A percentile compares a stretch with the other conserved stretches of the same genome.
Conservation (phyloP, 1,140 invertebrate genomes). For the Eumeta japonica region DNA sequence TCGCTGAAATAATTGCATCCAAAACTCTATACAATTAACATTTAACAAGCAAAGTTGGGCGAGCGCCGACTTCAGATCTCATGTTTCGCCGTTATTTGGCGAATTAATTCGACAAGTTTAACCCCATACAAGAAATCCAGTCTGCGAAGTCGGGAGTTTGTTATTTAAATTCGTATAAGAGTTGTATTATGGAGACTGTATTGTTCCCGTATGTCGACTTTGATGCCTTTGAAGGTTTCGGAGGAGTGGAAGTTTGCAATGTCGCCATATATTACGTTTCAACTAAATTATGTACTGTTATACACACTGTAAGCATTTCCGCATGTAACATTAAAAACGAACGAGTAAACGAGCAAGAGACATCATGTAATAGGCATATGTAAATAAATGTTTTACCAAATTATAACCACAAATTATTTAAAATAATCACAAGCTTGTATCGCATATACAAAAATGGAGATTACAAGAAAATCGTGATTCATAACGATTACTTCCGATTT, state of each 20-base stretch:
- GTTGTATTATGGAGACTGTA: too few species aligned
- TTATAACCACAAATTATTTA: too few species aligned
- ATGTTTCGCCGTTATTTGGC: slow-evolving; percentile 40
- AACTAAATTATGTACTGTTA: slow-evolving; percentile 11
- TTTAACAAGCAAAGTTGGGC: slow-evolving; percentile 39
- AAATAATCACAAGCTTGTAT: too few species aligned
- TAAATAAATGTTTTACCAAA: too few species aligned
- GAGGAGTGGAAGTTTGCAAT: background rate
- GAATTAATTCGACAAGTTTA: slow-evolving; percentile 45
- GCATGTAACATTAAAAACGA: background rate
- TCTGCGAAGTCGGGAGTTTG: slow-evolving; percentile 27
- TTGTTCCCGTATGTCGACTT: too few species aligned
- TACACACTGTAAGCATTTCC: slow-evolving; percentile 7
- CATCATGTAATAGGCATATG: too few species aligned
- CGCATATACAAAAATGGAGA: too few species aligned
- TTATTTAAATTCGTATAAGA: too few species aligned
- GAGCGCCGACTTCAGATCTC: slow-evolving; percentile 29
- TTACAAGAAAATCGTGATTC: too few species aligned
- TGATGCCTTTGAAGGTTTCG: slow-evolving; percentile 14
- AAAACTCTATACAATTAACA: slow-evolving; percentile 45
- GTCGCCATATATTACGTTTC: slow-evolving; percentile 18
- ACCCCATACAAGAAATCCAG: slow-evolving; percentile 31
- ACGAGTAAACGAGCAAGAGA: too few species aligned
- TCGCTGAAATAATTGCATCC: too few species aligned
- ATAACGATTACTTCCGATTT: too few species aligned